Base-by-base conservation (phyloP, 2,888 invertebrate species). In the Pyrrhosoma nymphula region DNA sequence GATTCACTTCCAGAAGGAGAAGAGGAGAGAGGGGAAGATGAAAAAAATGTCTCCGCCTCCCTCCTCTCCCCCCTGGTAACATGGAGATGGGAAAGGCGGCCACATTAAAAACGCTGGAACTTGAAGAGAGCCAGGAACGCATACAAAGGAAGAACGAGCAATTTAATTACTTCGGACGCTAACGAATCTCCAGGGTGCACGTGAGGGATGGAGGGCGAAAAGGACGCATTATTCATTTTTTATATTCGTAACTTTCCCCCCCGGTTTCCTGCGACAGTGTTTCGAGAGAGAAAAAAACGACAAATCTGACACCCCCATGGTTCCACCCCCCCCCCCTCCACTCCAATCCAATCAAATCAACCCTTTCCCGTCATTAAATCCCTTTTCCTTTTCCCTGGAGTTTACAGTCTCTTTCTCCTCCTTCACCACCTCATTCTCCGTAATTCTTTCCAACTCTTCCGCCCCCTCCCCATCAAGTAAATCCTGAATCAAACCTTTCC, bases 111-210 rank as follows among this genome's bases (percentile, higher is more conserved):
- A 0, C 12, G 35, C 16, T 1, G 82, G 4, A 16, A 4, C 18
- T 82, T 6, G 35, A 10, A 82, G 82, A 69, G 26, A 12, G 69
- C 23, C 26, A 23, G 69, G 69, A 0, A n/a, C n/a, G 82, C 30
- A 82, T 35, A 82, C 82, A 35, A 82, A 30, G 35, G 75, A 30
- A 35, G 75, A 82, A 69, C 69, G 82, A 30, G 35, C 35, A 30
- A 82, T 35, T 82, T 82, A 82, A 82, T 82, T 82, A 82, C 82
- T 82, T 26, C 82, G 82, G 26, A 82, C n/a, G 82, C 82, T 82
- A 82, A 82, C 82, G 82, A 82, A 82, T 82, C 35, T 8, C 82
- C 26, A 26, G 26, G 26, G 69, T 20, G 16, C 69, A 4, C 26
- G 60, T 20, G 3, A 12, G 16, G 20, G 20, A 20, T 14, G 60